A percentile compares a stretch with the other conserved stretches of the same genome.
Evolutionary conservation across 2,113 vertebrate genomes (phyloP).

Genomic region (Ceyx cyanopectus): DNA sequence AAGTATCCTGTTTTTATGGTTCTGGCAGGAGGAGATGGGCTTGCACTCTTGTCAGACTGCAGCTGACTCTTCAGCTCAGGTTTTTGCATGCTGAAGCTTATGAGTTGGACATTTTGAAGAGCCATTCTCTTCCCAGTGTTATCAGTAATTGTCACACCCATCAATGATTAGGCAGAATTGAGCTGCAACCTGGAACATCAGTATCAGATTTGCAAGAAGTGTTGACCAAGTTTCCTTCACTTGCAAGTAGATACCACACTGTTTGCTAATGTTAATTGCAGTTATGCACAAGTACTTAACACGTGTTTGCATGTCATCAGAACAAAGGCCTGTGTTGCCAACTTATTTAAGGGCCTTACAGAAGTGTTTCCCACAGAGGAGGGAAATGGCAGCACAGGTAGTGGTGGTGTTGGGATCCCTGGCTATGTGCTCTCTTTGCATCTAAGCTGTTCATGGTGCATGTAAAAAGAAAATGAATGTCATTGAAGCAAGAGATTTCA

Average conservation of each 20-base stretch:
- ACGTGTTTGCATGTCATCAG: not conserved
- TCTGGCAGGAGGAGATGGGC: not conserved
- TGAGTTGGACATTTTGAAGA: not conserved
- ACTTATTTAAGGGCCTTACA: not conserved
- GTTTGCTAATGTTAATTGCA: not conserved
- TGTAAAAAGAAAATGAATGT: not conserved
- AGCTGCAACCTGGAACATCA: not conserved
- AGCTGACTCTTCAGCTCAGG: not conserved
- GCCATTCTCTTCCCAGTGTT: not conserved
- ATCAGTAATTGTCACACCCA: not conserved
- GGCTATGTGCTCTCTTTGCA: not conserved
- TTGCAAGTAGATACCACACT: not conserved
- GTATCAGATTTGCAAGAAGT: not conserved
- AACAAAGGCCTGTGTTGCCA: not conserved
- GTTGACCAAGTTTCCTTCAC: not conserved
- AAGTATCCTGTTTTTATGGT: not conserved
- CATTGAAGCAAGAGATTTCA: not conserved
- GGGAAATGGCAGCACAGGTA: not conserved
- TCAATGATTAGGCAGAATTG: not conserved
- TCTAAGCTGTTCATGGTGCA: not conserved
- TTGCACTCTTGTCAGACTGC: not conserved
- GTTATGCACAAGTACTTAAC: not conserved
- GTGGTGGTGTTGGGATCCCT: not conserved
- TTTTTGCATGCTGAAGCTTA: not conserved
- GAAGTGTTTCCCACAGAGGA: not conserved